Conservation (phyloP, 2,113 vertebrate genomes). For the Mystacornis crossleyi region DNA sequence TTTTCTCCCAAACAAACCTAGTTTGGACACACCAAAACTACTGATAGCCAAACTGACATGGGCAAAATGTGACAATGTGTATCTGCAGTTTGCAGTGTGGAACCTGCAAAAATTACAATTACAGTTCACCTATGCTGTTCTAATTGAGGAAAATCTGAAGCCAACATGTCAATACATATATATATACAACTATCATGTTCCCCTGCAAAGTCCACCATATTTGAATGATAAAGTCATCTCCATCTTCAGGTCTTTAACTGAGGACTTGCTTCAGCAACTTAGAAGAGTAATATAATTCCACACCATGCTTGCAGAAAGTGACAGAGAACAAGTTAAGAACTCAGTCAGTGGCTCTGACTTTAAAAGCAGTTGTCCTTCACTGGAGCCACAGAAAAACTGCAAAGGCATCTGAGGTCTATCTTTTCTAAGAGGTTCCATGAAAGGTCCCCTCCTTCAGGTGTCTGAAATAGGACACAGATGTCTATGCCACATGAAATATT, state of each 20-base stretch:
- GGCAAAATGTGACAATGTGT: neutral
- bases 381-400: neutral
- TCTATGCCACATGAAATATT: neutral
- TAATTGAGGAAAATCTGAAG: neutral
- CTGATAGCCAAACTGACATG: neutral
- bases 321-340: neutral
- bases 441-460: neutral
- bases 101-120: neutral
- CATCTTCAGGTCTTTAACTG: neutral
- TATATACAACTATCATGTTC: neutral
- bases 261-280: neutral
- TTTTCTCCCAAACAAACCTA: neutral
- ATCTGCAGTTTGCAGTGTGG: neutral
- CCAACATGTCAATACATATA: neutral
- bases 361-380: neutral
- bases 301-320: neutral
- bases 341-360: neutral
- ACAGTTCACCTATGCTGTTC: neutral
- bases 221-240: neutral
- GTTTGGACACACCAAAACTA: neutral
- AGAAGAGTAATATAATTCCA: neutral
- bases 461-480: neutral
- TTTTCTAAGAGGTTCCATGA: neutral
- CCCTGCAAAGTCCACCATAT: neutral
- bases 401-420: neutral